Conservation (phyloP, 2,113 vertebrate species). For the Bostrychus sinensis region DNA sequence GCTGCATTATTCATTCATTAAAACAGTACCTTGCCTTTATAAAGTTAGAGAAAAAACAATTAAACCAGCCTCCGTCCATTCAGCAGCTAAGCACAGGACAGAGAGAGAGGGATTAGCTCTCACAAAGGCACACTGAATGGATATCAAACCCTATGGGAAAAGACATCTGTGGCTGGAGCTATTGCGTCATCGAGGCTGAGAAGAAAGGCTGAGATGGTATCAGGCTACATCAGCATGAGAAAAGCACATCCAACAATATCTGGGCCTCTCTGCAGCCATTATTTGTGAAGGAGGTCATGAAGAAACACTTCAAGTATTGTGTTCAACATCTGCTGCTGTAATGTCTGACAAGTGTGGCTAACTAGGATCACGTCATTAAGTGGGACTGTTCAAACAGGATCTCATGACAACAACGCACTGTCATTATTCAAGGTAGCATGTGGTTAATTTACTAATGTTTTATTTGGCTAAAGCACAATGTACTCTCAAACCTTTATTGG, state of each 20-base stretch:
- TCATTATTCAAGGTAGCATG: too few relatives aligned
- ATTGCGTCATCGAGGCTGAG: slow-evolving; percentile 32
- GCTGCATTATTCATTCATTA: slow-evolving; percentile 10
- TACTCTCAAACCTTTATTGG: too few relatives aligned
- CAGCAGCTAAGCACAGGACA: slow-evolving; percentile 45
- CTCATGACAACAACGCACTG: background rate
- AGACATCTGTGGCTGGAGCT: slow-evolving; percentile 31
- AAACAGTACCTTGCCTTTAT: slow-evolving; percentile 33
- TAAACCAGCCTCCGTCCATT: slow-evolving; percentile 40
- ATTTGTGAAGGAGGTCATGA: background rate
- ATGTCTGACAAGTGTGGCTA: background rate
- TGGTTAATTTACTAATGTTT: too few relatives aligned
- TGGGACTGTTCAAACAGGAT: background rate
- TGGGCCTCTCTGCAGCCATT: too few relatives aligned
- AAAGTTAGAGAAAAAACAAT: slow-evolving; percentile 1
- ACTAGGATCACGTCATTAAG: background rate
- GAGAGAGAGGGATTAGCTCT: slow-evolving; percentile 62
- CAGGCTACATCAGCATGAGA: slow-evolving; percentile 14
- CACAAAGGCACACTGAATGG: slow-evolving; percentile 55
- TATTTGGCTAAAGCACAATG: too few relatives aligned
- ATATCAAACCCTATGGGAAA: slow-evolving; percentile 50
- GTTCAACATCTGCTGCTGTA: background rate
- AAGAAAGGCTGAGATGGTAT: slow-evolving; percentile 21
- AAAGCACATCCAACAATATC: background rate
- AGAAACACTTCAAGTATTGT: background rate